phyloP scores from a whole-genome alignment of 2,888 invertebrate species.

The Oscheius onirici region DNA sequence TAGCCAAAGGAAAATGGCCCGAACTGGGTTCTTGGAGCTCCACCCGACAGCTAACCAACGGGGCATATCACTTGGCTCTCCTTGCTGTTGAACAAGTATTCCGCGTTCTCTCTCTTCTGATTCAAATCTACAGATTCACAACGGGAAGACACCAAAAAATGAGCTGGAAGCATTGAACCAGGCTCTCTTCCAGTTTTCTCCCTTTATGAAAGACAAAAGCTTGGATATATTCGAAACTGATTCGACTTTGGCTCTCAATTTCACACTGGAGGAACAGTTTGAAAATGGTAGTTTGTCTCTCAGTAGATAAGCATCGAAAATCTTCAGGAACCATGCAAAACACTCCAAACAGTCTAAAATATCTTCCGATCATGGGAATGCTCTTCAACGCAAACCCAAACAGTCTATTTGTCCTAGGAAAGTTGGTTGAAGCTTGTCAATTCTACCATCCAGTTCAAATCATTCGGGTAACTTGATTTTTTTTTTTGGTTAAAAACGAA shows the following conservation, averaged over 20 bases:
- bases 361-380: slow-evolving; percentile 3
- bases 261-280: neutral
- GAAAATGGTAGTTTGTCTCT: neutral
- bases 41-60: neutral
- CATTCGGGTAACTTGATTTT: neutral
- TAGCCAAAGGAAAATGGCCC: neutral
- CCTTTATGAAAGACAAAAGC: slow-evolving; percentile 1
- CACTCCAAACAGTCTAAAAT: neutral
- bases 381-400: neutral
- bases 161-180: neutral
- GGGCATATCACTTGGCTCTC: neutral
- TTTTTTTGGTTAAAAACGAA: neutral
- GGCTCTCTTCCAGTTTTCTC: neutral
- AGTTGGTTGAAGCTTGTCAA: slow-evolving; percentile 3
- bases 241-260: neutral
- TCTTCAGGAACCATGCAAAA: neutral
- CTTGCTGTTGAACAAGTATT: neutral
- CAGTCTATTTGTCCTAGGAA: neutral
- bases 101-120: neutral
- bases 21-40: neutral
- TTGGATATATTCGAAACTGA: neutral
- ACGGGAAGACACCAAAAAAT: neutral
- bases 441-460: slow-evolving; percentile 1
- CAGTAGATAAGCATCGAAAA: neutral
- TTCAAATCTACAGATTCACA: neutral